Evolutionary conservation across 2,113 vertebrate species (phyloP), one percentile per base, ranked within the genome.

Genomic region (Tragelaphus scriptus): DNA sequence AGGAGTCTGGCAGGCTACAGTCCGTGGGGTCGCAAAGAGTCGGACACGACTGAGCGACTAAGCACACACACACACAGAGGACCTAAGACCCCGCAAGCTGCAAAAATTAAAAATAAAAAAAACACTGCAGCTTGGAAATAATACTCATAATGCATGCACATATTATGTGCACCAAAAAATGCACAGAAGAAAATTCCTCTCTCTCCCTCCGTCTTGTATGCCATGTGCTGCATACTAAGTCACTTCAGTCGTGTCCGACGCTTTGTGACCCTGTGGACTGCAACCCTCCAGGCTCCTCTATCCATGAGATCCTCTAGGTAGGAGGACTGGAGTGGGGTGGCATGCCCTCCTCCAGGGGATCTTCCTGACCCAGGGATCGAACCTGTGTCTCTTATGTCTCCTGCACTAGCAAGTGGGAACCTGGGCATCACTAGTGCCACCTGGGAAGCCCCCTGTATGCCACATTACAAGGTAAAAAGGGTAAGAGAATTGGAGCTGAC

Each of bases 161-260:
- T 36, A 36, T n/a, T 36, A 71, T 36, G 68, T 1, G 10, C n/a
- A 40, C 68, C 12, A 71, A 71, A 71, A 71, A 71, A 30, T 1
- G 6, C n/a, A 36, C 71, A 1, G 12, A 7, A 28, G 36, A 58
- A 68, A 58, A n/a, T 19, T 14, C 21, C 79, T 36, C 47, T 23
- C 36, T 36, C 28, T 40, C 2, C 7, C 30, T 13, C 0, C 7
- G 40, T 36, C 49, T 56, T 32, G 0, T 1, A 7, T 1, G 11
- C n/a, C 68, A 71, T 6, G 68, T 23, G 68, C 68, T 12, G 10
- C 5, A 1, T 3, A 3, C 71, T 77, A 44, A 77, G 23, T 26
- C 23, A 44, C 71, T 7, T 77, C 71, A 3, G 23, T 14, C 36
- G 0, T 44, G 36, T 26, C 23, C 1, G 1, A 44, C 3, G 26